These are phyloP conservation scores for Drosophila anomalata DNA, from an alignment of 2,888 invertebrate species.

Conservation along the genomic window DNA sequence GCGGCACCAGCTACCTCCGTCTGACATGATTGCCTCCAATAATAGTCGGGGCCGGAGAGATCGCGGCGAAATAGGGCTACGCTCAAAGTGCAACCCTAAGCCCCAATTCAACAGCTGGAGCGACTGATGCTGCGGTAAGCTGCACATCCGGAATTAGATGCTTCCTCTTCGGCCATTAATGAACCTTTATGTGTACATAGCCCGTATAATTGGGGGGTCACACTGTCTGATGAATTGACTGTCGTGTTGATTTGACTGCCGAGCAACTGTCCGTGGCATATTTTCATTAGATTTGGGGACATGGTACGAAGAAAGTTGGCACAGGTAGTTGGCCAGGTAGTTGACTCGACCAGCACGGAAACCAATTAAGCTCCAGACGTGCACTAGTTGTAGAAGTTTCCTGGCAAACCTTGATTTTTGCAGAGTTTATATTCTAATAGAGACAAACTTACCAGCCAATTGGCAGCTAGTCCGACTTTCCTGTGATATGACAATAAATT, in stretches of 20 bases:
- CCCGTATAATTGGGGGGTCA: not conserved
- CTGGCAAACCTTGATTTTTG: not conserved
- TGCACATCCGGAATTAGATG: conserved; percentile 1
- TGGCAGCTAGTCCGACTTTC: not conserved
- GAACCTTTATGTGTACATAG: not conserved
- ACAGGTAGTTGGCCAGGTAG: conserved; percentile 2
- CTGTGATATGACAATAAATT: conserved; percentile 9
- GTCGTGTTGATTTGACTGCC: not conserved
- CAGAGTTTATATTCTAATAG: not conserved
- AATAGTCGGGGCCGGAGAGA: not conserved
- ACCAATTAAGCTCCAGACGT: not conserved
- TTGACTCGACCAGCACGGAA: not conserved
- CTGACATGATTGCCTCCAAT: not conserved
- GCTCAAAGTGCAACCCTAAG: conserved; percentile 4
- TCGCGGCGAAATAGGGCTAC: not conserved
- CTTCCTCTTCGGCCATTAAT: conserved; percentile 1
- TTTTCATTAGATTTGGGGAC: not conserved
- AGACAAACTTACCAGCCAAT: conserved; percentile 16
- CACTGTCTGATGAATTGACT: not conserved
- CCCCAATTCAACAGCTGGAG: not conserved
- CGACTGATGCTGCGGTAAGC: not conserved
- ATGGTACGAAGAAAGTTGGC: not conserved
- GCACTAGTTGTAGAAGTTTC: not conserved
- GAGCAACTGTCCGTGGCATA: not conserved
- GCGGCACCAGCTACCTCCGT: not conserved